A percentile compares a stretch with the other conserved stretches of the same genome.
These are phyloP conservation scores for Hymenopus coronatus DNA, from an alignment of 2,888 invertebrate genomes.

Conservation along the genomic window DNA sequence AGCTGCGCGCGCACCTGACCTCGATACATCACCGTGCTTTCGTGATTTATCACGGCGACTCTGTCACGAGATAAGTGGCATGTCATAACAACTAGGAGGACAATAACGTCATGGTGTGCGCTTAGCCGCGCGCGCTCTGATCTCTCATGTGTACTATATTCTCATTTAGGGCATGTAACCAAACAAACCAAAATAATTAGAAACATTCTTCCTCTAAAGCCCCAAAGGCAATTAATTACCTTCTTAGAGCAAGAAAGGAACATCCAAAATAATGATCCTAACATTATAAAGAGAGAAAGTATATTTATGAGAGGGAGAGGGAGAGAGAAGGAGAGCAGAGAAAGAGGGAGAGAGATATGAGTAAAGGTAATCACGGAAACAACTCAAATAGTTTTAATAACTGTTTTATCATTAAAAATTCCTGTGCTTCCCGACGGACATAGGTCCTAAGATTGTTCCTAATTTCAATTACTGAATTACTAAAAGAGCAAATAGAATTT, in stretches of 20 bases:
- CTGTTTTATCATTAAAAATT: too few relatives aligned
- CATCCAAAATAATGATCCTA: too few relatives aligned
- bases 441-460: too few relatives aligned
- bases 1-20: background rate
- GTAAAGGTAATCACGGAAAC: too few relatives aligned
- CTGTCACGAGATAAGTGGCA: background rate
- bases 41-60: background rate
- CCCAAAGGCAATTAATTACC: background rate
- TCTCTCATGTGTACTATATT: background rate
- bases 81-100: background rate
- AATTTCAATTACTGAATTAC: too few relatives aligned
- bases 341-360: too few relatives aligned
- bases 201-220: background rate
- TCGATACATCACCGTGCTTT: background rate
- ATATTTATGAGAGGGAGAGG: too few relatives aligned
- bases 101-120: background rate
- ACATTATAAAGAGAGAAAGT: too few relatives aligned
- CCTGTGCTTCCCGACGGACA: too few relatives aligned
- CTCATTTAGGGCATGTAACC: background rate
- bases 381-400: too few relatives aligned
- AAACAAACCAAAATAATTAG: background rate
- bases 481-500: too few relatives aligned
- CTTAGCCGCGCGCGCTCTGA: background rate
- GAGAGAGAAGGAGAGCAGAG: too few relatives aligned
- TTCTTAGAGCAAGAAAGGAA: background rate